Conservation (phyloP, 2,888 invertebrate genomes). For the Eilema caniola region DNA sequence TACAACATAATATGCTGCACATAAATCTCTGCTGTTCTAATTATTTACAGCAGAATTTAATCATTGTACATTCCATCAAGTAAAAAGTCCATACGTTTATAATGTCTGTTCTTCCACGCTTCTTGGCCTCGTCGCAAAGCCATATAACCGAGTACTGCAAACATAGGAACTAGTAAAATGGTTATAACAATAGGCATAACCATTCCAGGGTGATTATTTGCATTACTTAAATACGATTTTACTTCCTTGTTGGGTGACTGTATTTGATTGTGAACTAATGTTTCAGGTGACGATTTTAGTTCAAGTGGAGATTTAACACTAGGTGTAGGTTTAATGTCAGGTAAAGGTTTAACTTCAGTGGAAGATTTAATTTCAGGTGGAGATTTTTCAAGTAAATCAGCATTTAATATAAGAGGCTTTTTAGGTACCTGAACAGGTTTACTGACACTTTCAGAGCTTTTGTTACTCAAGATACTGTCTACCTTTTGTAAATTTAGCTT, state of each 20-base stretch:
- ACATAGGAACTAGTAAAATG: conserved; percentile 91
- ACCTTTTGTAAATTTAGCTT: conserved; percentile 23
- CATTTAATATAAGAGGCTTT: conserved; percentile 69
- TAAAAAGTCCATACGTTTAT: conserved; percentile 95
- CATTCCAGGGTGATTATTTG: conserved; percentile 87
- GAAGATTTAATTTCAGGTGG: conserved; percentile 49
- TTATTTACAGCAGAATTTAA: conserved; percentile 62
- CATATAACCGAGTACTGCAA: conserved; percentile 89
- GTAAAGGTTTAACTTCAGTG: conserved; percentile 38
- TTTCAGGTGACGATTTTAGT: conserved; percentile 54
- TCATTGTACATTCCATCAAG: conserved; percentile 97
- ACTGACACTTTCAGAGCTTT: conserved; percentile 14
- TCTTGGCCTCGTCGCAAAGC: conserved; percentile 91
- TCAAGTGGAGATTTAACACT: conserved; percentile 43
- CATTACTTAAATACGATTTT: conserved; percentile 55
- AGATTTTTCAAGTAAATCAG: conserved; percentile 61
- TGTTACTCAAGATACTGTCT: conserved; percentile 24
- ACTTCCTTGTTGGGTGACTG: conserved; percentile 53
- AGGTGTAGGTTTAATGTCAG: conserved; percentile 51
- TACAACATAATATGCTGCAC: background rate
- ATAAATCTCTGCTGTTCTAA: background rate
- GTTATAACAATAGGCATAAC: conserved; percentile 92
- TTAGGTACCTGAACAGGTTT: conserved; percentile 40
- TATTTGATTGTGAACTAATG: conserved; percentile 55
- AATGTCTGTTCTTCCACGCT: conserved; percentile 95